Base-by-base conservation (phyloP, 2,888 invertebrate species). In the Tortricodes alternella region DNA sequence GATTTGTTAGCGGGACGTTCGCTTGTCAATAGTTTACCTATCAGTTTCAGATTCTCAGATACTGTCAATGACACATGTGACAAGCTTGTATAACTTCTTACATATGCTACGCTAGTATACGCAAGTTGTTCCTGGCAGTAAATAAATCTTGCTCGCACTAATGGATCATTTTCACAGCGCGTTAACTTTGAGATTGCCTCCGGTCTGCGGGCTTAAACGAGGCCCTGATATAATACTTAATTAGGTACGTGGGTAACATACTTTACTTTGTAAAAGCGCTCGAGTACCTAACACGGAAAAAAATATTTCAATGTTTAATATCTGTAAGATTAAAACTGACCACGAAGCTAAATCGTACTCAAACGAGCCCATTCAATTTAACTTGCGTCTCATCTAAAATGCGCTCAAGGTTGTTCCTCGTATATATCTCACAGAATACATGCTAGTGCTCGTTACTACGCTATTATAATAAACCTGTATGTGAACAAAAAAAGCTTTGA, bases 401-500 rank as follows among this genome's bases (percentile, higher is more conserved):
- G 58, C 66, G 67, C 64, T 59, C 35, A 62, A 65, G 70, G 67
- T 60, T 57, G 53, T 52, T 50, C 50, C 46, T 38, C 8, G 11
- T 35, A 44, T 58, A 49, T 50, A 49, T 46, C 43, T 44, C 8
- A 46, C 37, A 32, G 37, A 46, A 37, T 55, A 53, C 60, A 60
- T 58, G 58, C 58, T 59, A 62, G 53, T 61, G 51, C 52, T 67
- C 63, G 61, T 69, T 68, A 67, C 59, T 35, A 48, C 53, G 61
- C 65, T 63, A 64, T 70, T 68, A 65, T 65, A 63, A 64, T 55
- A 49, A 66, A 61, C 58, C 58, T 61, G 66, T 66, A 60, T 62
- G 57, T 60, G 60, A 60, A 63, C 55, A 61, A 73, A 80, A 78
- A 78, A 72, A 62, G 58, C 27, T 62, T 70, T 70, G 71, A 66